Evolutionary conservation across 2,113 vertebrate genomes (phyloP).

Genomic region (Halcyon senegalensis): DNA sequence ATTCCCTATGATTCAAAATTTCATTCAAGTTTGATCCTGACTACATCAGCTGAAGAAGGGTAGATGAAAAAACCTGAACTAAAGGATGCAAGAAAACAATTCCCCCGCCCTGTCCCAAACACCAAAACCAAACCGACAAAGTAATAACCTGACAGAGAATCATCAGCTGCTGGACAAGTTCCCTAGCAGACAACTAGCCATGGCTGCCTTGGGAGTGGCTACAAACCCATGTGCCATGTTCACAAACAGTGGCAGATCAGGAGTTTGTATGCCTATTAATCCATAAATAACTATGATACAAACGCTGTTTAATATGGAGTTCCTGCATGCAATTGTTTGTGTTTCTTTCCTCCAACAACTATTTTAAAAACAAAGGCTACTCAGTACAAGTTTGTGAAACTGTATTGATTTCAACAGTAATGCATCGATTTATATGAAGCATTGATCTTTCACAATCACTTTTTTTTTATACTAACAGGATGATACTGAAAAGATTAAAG

Average conservation of each 20-base stretch:
- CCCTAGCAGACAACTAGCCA: not conserved
- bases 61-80: not conserved
- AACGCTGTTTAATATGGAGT: not conserved
- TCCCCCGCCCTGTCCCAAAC: too few species aligned
- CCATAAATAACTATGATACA: not conserved
- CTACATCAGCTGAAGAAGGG: not conserved
- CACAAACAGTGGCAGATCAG: not conserved
- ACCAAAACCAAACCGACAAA: not conserved
- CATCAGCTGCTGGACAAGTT: not conserved
- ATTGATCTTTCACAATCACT: not conserved
- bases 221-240: fast-evolving
- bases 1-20: not conserved
- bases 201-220: not conserved
- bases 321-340: not conserved
- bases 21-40: not conserved
- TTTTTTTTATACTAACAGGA: not conserved
- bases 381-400: not conserved
- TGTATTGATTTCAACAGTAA: not conserved
- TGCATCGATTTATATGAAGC: not conserved
- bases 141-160: not conserved
- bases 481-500: not conserved
- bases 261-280: not conserved
- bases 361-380: not conserved
- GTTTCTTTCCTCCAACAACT: not conserved
- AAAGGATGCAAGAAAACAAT: not conserved